Percentiles rank a stretch among this genome's conserved stretches.
These are phyloP conservation scores for Vombatus ursinus DNA, from an alignment of 2,113 vertebrate genomes.

Conservation along the genomic window DNA sequence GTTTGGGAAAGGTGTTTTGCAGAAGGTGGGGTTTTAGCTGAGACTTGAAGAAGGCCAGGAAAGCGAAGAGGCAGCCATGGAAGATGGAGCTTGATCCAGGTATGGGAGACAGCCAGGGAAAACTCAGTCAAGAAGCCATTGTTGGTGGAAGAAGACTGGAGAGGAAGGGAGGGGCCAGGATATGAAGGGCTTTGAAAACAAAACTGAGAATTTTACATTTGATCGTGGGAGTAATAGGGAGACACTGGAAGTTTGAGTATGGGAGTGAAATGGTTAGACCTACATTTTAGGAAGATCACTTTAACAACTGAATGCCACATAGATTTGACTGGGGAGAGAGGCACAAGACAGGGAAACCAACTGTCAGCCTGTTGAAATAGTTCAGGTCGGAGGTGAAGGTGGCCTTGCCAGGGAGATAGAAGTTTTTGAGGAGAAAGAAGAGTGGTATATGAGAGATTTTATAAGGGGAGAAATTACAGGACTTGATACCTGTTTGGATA, in stretches of 20 bases:
- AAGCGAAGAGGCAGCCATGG: neutral
- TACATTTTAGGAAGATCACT: neutral
- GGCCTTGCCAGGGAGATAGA: neutral
- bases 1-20: neutral
- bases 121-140: neutral
- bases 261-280: neutral
- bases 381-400: neutral
- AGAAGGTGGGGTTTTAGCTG: neutral
- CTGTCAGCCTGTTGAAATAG: neutral
- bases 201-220: neutral
- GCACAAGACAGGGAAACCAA: neutral
- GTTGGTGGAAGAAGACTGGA: neutral
- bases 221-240: neutral
- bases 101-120: neutral
- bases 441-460: neutral
- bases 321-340: neutral
- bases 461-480: neutral
- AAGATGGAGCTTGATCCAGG: neutral
- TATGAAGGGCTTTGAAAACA: neutral
- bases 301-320: neutral
- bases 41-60: neutral
- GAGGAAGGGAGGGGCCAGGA: neutral
- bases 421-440: neutral
- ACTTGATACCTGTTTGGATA: neutral
- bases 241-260: neutral